Conservation (phyloP, 2,797 vertebrate species). For the Cyprinodon diabolis region DNA sequence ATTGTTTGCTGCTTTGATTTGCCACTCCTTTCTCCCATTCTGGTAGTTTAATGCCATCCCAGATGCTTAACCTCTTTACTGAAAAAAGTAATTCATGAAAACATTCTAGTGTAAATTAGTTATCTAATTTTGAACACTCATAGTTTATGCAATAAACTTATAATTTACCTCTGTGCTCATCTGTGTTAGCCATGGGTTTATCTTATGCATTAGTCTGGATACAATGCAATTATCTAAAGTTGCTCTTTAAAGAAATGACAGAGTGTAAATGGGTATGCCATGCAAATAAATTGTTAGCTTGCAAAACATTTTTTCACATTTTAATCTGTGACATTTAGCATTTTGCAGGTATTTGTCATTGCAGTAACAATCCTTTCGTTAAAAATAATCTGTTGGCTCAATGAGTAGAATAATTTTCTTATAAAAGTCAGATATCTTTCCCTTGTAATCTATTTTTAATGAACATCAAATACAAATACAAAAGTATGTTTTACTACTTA, state of each 20-base stretch:
- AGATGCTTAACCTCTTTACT: conserved; percentile 66
- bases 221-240: conserved; percentile 58
- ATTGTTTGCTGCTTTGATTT: conserved; percentile 65
- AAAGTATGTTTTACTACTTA: conserved; percentile 26
- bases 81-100: conserved; percentile 48
- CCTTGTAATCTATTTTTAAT: conserved; percentile 21
- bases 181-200: conserved; percentile 56
- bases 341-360: conserved; percentile 18
- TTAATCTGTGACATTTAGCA: conserved; percentile 25
- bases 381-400: conserved; percentile 31
- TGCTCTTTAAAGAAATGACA: conserved; percentile 66
- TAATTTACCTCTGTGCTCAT: conserved; percentile 56
- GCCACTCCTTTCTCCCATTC: conserved; percentile 52
- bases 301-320: conserved; percentile 39
- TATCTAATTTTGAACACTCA: conserved; percentile 54
- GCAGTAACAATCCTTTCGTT: conserved; percentile 9
- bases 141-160: conserved; percentile 38
- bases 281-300: conserved; percentile 45
- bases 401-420: conserved; percentile 20
- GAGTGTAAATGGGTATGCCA: conserved; percentile 59
- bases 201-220: conserved; percentile 59
- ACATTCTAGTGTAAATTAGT: conserved; percentile 53
- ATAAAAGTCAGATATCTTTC: conserved; percentile 11
- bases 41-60: conserved; percentile 69
- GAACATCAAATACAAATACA: conserved; percentile 26